Evolutionary conservation across 2,113 vertebrate genomes (phyloP), one percentile per base, ranked within the genome.

Genomic region (Zosterops pallidus): DNA sequence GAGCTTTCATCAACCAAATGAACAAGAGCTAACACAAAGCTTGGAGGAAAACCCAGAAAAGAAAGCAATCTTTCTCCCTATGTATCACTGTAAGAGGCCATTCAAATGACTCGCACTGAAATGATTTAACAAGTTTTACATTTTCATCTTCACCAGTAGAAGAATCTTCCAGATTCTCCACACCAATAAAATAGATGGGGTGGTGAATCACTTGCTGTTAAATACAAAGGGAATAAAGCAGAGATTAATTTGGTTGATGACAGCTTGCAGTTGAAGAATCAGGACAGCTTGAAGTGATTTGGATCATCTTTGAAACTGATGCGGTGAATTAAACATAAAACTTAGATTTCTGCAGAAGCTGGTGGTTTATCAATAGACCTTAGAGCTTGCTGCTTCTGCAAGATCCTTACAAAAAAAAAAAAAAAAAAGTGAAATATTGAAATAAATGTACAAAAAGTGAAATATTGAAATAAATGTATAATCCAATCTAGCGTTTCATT

Each of bases 161-260:
- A 59, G 72, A 86, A 86, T 44, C 50, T 93, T 95, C 86, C 86
- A 94, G 49, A 68, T 86, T 71, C 49, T 86, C 35, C 46, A 49
- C 41, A 28, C 28, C 44, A 65, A 7, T 65, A 50, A 89, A 85
- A 87, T 39, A 79, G 67, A 75, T 52, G 60, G 49, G 31, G 62
- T 3, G 11, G 41, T 86, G 59, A 86, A 92, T 69, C 65, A 47
- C 42, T 82, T 64, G 23, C 70, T 93, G 63, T 69, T 93, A 84
- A 85, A 76, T 69, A 85, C 46, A 85, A 79, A 85, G 37, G 67
- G 42, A 80, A 76, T 77, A 92, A 92, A 65, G 41, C 55, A 80
- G 64, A 92, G 65, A 86, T 75, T 92, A 28, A 82, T 86, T 86
- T 82, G 64, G 41, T 41, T 79, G 89, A 60, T 71, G 62, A 47